phyloP scores from a whole-genome alignment of 2,113 vertebrate species.

The Chaenogobius annularis region DNA sequence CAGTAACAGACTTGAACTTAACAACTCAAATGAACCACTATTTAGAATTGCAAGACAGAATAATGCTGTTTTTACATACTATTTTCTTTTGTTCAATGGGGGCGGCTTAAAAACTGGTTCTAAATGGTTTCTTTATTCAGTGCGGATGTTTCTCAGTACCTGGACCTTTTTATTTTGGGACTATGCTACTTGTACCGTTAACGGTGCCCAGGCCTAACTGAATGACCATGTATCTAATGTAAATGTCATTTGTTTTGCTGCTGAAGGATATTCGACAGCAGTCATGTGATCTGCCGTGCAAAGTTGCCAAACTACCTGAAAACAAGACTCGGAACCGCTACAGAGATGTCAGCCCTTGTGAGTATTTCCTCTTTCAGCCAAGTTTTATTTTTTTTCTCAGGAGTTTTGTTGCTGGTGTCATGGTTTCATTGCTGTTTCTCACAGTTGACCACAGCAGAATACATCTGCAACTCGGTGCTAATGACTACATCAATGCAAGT shows the following conservation, averaged over 20 bases:
- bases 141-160: too few species aligned
- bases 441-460: slow-evolving; percentile 98
- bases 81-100: not conserved
- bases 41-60: not conserved
- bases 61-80: not conserved
- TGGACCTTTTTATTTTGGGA: too few species aligned
- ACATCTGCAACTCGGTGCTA: slow-evolving; percentile 87
- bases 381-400: not conserved
- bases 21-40: not conserved
- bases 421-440: slow-evolving; percentile 10
- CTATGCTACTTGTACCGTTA: too few species aligned
- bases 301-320: slow-evolving; percentile 91
- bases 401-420: slow-evolving; percentile 16
- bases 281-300: slow-evolving; percentile 95
- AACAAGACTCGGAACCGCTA: slow-evolving; percentile 98
- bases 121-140: too few species aligned
- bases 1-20: too few species aligned
- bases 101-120: too few species aligned
- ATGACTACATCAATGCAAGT: slow-evolving; percentile 97
- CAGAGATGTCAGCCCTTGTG: slow-evolving; percentile 98
- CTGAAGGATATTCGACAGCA: slow-evolving; percentile 90
- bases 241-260: slow-evolving; percentile 21
- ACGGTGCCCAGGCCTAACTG: not conserved
- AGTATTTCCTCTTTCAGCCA: slow-evolving; percentile 66
- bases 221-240: not conserved